phyloP scores from a whole-genome alignment of 2,797 vertebrate species.

The Acrossocheilus wenchowensis region DNA sequence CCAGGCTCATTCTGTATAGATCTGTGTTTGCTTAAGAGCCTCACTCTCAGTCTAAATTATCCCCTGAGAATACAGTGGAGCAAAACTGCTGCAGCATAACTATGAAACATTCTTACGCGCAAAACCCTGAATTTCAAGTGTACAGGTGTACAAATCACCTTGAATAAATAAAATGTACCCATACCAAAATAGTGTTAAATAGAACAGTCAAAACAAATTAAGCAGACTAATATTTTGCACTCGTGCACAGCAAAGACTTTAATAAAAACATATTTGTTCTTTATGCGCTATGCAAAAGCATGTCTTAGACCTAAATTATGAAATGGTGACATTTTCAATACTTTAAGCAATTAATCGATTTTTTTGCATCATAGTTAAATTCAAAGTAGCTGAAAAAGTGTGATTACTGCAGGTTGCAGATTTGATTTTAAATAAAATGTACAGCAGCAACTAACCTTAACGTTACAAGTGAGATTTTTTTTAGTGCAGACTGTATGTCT shows the following conservation, averaged over 20 bases:
- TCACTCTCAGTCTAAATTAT: constrained; percentile 60
- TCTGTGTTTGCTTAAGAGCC: constrained; percentile 65
- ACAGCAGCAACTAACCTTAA: neutral
- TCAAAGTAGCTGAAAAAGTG: neutral
- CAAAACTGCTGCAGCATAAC: constrained; percentile 45
- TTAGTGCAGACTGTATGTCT: neutral
- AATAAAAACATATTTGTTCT: neutral
- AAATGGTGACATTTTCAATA: neutral
- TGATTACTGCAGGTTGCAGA: neutral
- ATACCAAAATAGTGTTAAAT: neutral
- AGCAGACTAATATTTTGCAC: neutral
- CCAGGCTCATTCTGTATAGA: constrained; percentile 66
- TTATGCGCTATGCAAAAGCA: neutral
- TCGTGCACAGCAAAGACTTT: neutral
- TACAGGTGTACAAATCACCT: neutral
- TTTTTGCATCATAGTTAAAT: neutral
- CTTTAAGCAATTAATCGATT: neutral
- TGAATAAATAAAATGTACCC: neutral
- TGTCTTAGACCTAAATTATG: neutral
- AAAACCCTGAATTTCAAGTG: constrained; percentile 29
- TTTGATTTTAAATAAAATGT: neutral
- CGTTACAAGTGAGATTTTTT: neutral
- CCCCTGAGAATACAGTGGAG: constrained; percentile 54
- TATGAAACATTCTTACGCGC: constrained; percentile 37
- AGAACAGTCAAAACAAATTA: neutral